phyloP scores from a whole-genome alignment of 1,140 invertebrate genomes.

The Calliopsis andreniformis region DNA sequence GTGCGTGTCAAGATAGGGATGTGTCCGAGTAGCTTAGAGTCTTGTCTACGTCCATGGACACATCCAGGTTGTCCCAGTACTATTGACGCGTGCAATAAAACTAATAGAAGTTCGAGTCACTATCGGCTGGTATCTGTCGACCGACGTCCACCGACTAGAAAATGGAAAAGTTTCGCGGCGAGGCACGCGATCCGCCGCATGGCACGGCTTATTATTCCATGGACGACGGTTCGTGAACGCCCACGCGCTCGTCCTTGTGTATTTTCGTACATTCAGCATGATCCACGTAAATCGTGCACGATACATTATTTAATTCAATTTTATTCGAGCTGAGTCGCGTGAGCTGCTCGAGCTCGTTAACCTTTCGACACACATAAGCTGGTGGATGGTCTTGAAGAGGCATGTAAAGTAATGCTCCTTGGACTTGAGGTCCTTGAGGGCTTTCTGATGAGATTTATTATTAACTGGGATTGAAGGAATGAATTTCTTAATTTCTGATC shows the following conservation, averaged over 20 bases:
- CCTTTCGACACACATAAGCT: too few species aligned
- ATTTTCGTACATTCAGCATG: slow-evolving; percentile 32
- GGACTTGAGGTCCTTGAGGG: too few species aligned
- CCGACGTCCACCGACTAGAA: slow-evolving; percentile 54
- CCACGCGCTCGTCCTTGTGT: slow-evolving; percentile 24
- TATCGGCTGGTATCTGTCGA: slow-evolving; percentile 71
- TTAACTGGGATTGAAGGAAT: too few species aligned
- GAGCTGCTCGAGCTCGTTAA: slow-evolving; percentile 15
- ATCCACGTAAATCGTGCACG: slow-evolving; percentile 31
- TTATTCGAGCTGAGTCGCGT: background rate
- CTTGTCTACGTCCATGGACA: slow-evolving; percentile 6
- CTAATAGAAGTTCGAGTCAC: slow-evolving; percentile 68
- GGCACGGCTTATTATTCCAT: slow-evolving; percentile 59
- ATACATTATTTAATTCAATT: slow-evolving; percentile 45
- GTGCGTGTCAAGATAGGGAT: slow-evolving; percentile 64
- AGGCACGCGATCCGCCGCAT: slow-evolving; percentile 66
- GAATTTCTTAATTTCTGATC: too few species aligned
- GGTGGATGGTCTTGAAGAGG: too few species aligned
- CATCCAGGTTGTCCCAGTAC: slow-evolving; percentile 38
- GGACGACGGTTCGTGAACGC: slow-evolving; percentile 16
- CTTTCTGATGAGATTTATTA: too few species aligned
- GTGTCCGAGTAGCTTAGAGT: slow-evolving; percentile 41
- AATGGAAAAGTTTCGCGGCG: slow-evolving; percentile 70
- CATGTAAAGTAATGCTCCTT: too few species aligned
- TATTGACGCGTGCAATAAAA: slow-evolving; percentile 65